phyloP scores from a whole-genome alignment of 1,140 invertebrate genomes.

The Conus ventricosus region DNA sequence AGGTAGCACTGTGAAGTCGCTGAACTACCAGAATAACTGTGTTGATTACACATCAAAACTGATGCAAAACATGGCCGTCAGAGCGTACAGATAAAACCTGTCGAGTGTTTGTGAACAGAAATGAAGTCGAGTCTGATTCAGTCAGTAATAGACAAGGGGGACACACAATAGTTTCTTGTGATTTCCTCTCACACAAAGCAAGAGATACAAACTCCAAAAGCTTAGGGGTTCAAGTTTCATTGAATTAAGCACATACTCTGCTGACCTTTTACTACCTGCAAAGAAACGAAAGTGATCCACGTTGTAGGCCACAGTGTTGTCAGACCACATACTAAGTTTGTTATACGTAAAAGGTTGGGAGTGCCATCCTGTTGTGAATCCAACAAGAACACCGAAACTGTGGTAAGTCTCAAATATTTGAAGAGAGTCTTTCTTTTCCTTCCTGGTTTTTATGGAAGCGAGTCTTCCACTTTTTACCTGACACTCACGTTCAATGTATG shows the following conservation, averaged over 20 bases:
- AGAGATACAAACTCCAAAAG: neutral
- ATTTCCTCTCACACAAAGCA: neutral
- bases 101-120: neutral
- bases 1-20: neutral
- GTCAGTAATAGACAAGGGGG: neutral
- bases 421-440: neutral
- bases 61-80: neutral
- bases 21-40: neutral
- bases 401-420: neutral
- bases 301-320: neutral
- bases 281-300: neutral
- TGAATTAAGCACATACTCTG: no score
- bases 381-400: neutral
- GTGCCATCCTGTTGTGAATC: neutral
- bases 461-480: neutral
- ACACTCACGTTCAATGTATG: neutral
- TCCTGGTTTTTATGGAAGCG: neutral
- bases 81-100: neutral
- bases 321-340: neutral
- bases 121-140: neutral
- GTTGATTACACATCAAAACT: neutral
- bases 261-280: neutral
- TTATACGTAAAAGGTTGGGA: neutral
- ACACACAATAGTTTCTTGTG: neutral
- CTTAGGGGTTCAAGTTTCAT: no score